Conservation (phyloP, 2,113 vertebrate genomes). For the Aythya baeri region DNA sequence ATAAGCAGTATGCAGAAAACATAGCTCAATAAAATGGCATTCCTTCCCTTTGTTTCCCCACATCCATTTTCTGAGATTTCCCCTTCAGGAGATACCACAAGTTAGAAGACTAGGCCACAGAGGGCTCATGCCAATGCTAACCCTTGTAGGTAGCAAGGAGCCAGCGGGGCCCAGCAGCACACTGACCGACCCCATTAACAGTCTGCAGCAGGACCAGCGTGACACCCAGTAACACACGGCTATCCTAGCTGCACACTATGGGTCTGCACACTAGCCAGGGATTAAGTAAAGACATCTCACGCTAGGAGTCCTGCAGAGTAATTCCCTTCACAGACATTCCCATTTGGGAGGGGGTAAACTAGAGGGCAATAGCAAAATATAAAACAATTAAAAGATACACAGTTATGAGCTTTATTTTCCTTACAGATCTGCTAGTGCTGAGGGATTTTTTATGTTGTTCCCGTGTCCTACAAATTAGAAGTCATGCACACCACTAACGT, state of each 20-base stretch:
- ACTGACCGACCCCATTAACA: not conserved
- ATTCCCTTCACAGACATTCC: not conserved
- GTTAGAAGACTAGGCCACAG: not conserved
- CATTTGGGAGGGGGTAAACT: not conserved
- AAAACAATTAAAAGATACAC: not conserved
- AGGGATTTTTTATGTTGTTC: not conserved
- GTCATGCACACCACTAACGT: not conserved
- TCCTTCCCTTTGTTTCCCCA: not conserved
- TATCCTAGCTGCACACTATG: not conserved
- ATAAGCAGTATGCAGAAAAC: not conserved
- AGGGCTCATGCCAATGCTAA: not conserved
- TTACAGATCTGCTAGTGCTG: not conserved
- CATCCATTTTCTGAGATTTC: not conserved
- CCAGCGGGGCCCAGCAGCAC: not conserved
- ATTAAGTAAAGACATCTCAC: not conserved
- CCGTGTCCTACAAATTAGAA: not conserved
- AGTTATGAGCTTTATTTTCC: not conserved
- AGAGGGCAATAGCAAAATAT: not conserved
- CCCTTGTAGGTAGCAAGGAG: not conserved
- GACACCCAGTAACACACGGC: not conserved
- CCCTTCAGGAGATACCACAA: not conserved
- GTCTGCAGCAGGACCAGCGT: not conserved
- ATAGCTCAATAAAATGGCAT: not conserved
- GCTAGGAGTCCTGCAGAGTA: not conserved
- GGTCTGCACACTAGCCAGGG: not conserved